Conservation (phyloP, 1,140 invertebrate genomes). For the Zaprionus camerounensis region DNA sequence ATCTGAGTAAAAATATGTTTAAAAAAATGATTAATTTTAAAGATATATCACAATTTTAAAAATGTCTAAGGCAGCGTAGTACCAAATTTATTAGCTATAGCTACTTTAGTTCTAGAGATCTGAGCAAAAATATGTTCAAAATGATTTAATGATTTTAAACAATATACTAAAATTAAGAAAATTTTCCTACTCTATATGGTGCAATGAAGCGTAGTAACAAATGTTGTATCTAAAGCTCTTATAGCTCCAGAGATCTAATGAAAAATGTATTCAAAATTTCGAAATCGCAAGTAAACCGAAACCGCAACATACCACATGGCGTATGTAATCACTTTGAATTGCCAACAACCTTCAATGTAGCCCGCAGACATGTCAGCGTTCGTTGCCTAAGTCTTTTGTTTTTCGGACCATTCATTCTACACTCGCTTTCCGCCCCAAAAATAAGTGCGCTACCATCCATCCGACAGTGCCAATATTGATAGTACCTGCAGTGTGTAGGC, state of each 20-base stretch:
- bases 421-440: not conserved
- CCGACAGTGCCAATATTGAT: constrained; percentile 25
- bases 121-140: not conserved
- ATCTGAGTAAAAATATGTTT: not conserved
- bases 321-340: not conserved
- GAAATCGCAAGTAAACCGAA: not conserved
- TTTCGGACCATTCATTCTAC: not conserved
- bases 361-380: constrained; percentile 31
- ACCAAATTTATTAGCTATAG: not conserved
- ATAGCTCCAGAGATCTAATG: not conserved
- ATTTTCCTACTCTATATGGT: not conserved
- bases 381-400: constrained; percentile 58
- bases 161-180: not conserved
- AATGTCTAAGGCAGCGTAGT: not conserved
- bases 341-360: not conserved
- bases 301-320: not conserved
- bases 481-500: constrained; percentile 34
- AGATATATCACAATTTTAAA: not conserved
- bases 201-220: not conserved
- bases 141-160: not conserved
- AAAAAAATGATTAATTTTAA: not conserved
- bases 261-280: not conserved
- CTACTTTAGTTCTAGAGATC: not conserved
- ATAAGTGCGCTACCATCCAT: not conserved
- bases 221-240: not conserved